Base-by-base conservation (phyloP, 1,140 invertebrate genomes). In the Nomia melanderi region DNA sequence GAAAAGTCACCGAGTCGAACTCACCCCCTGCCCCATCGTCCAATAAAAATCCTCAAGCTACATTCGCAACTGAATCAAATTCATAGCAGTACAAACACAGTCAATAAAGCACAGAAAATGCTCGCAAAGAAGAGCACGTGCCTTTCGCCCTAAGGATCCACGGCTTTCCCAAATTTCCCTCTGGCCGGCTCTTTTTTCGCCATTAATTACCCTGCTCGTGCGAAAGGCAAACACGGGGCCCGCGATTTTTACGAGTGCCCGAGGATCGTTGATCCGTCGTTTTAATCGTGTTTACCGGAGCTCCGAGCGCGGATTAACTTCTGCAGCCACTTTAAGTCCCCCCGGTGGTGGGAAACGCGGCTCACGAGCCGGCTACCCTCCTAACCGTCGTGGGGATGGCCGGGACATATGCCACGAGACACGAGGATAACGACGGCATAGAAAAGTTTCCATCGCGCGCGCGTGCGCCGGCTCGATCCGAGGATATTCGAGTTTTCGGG, bases 221-320 rank as follows among this genome's bases (percentile, higher is more conserved):
- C 69, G 84, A 85, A 85, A 81, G 50, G 62, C 47, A 85, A 85
- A 85, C 77, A 85, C 20, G n/a, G 39, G 0, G 20, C 20, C 17
- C 12, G 29, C 17, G 44, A 78, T 85, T 85, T 85, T 82, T 79
- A 70, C 74, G 64, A 39, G 12, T 39, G 14, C 20, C 14, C 65
- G 44, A 69, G 50, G 20, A 11, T 31, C 74, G 29, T 41, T 44
- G 36, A 81, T 69, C 60, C 59, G 76, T 79, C 81, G 77, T 85
- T 85, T 77, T 74, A 74, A 85, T 85, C 79, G 64, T 85, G 84
- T 85, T 85, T 85, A 78, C 84, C 77, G 64, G 72, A 39, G 83
- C 53, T 79, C 80, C 82, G 77, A 73, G 72, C 70, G 31, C 67
- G 73, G 84, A 85, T 85, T 82, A 85, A 82, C 83, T 77, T 78